A percentile compares a stretch with the other conserved stretches of the same genome.
Evolutionary conservation across 2,888 invertebrate genomes (phyloP).

Genomic region (Drosophila eohydei): DNA sequence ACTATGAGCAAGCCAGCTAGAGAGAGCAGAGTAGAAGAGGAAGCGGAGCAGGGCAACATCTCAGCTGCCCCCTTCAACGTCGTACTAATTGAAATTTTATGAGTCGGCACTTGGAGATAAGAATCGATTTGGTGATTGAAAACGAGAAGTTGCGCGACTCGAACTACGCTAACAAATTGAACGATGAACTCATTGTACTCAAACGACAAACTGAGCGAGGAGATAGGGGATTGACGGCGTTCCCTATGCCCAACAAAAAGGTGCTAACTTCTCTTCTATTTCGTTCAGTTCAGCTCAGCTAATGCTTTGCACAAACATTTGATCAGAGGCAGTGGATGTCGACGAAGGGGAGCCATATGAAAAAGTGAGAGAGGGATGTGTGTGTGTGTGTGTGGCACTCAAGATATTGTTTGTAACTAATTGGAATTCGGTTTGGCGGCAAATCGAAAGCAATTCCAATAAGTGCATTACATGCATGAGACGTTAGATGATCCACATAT

Average conservation of each 20-base stretch:
- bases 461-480: constrained; percentile 53
- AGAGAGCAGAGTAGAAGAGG: not conserved
- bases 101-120: constrained; percentile 66
- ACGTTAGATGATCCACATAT: constrained; percentile 10
- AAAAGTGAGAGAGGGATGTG: not conserved
- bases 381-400: constrained; percentile 18
- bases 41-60: not conserved
- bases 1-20: not conserved
- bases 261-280: constrained; percentile 53
- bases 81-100: constrained; percentile 69
- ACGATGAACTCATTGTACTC: constrained; percentile 71
- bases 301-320: constrained; percentile 40
- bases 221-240: not conserved
- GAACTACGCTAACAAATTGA: constrained; percentile 42
- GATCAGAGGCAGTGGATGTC: not conserved
- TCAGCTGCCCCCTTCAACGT: constrained; percentile 5
- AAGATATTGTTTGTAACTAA: constrained; percentile 39
- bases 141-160: constrained; percentile 38
- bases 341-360: not conserved
- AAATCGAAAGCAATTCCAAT: constrained; percentile 52
- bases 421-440: constrained; percentile 54
- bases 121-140: constrained; percentile 59
- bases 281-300: constrained; percentile 12
- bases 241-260: constrained; percentile 21
- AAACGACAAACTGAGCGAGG: not conserved